phyloP scores from a whole-genome alignment of 2,888 invertebrate genomes.

The Papilio protenor region DNA sequence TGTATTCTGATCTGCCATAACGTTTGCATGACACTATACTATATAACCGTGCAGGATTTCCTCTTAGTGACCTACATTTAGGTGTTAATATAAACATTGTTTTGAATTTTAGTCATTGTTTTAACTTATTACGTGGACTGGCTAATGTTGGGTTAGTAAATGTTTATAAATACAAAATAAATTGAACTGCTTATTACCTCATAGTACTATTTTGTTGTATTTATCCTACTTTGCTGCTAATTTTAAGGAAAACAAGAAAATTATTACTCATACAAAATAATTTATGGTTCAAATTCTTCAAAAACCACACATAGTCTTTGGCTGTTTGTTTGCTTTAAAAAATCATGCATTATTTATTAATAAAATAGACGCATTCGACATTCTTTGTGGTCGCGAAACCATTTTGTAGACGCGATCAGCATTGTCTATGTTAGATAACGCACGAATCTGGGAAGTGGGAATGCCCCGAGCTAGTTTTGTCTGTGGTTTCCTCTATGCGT shows the following conservation, averaged over 20 bases:
- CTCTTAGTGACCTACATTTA: conserved; percentile 26
- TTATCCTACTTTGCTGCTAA: neutral
- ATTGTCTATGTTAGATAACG: conserved; percentile 21
- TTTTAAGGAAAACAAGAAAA: neutral
- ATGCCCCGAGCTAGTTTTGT: conserved; percentile 14
- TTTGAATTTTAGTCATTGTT: conserved; percentile 29
- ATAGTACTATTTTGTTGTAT: neutral
- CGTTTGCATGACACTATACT: neutral
- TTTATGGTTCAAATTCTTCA: neutral
- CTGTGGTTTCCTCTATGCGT: conserved; percentile 40
- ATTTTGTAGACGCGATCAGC: conserved; percentile 20
- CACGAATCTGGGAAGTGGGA: conserved; percentile 30
- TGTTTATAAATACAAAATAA: conserved; percentile 25
- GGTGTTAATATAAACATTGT: conserved; percentile 26
- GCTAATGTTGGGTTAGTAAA: conserved; percentile 5
- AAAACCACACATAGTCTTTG: neutral
- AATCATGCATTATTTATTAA: neutral
- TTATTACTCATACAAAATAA: neutral
- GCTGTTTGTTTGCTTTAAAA: neutral
- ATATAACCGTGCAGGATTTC: conserved; percentile 30
- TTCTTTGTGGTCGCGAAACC: conserved; percentile 13
- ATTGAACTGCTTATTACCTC: conserved; percentile 17
- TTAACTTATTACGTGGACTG: conserved; percentile 16
- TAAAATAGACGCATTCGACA: neutral
- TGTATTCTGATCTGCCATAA: neutral